Evolutionary conservation across 2,888 invertebrate genomes (phyloP).

Genomic region (Lysandra coridon): DNA sequence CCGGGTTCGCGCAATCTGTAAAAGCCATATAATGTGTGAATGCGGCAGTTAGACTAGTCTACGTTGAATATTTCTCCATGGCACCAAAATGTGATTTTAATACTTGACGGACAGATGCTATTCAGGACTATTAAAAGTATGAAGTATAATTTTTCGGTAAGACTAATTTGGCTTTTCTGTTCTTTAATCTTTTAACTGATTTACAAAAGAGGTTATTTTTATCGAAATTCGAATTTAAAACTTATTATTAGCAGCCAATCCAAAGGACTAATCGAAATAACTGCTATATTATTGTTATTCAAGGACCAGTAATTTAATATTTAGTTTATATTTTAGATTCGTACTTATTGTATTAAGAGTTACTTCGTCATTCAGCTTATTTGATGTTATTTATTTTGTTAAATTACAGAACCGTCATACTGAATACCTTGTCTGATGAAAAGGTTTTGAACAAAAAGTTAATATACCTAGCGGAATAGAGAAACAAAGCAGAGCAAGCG

Average conservation of each 20-base stretch:
- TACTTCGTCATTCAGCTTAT: background rate
- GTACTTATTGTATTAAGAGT: slow-evolving; percentile 31
- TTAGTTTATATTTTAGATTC: slow-evolving; percentile 30
- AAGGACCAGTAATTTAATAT: slow-evolving; percentile 6
- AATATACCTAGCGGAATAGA: too few species aligned
- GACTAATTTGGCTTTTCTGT: background rate
- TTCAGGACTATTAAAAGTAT: background rate
- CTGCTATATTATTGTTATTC: background rate
- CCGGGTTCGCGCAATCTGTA: too few species aligned
- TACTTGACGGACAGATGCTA: background rate
- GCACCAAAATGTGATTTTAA: background rate
- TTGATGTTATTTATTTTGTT: background rate
- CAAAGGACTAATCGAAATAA: slow-evolving; percentile 12
- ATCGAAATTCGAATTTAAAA: background rate
- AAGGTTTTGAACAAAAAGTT: too few species aligned
- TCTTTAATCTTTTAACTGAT: background rate
- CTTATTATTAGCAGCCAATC: background rate
- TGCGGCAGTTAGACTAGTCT: background rate
- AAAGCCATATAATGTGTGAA: too few species aligned
- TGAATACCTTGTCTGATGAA: too few species aligned
- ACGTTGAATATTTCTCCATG: background rate
- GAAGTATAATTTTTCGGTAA: background rate
- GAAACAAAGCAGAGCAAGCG: too few species aligned
- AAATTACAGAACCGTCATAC: background rate
- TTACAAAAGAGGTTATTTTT: background rate